Evolutionary conservation across 2,113 vertebrate genomes (phyloP).

Genomic region (Eptatretus burgeri): DNA sequence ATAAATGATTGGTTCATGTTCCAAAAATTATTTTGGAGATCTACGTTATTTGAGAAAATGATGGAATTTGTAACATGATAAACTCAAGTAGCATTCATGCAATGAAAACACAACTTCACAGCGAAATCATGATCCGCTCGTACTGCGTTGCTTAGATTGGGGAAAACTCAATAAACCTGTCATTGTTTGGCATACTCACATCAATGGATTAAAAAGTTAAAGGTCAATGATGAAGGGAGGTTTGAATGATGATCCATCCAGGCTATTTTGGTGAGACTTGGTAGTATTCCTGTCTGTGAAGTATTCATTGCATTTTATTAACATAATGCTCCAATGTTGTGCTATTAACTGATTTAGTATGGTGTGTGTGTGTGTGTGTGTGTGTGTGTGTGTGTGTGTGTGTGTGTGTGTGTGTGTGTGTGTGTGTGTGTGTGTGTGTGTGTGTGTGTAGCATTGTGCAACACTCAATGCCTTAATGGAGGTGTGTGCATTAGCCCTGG

Average conservation of each 20-base stretch:
- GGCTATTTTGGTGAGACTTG: neutral
- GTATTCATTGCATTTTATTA: constrained; percentile 8
- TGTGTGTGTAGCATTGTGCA: constrained; percentile 24
- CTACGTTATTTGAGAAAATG: neutral
- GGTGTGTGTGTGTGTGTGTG: neutral
- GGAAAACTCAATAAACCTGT: too few species aligned
- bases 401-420: neutral
- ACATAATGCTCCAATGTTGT: constrained; percentile 11
- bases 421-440: constrained; percentile 3
- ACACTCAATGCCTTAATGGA: constrained; percentile 35
- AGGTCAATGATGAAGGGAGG: neutral
- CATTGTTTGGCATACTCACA: too few species aligned
- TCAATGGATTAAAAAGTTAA: too few species aligned
- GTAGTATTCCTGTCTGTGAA: neutral
- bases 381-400: neutral
- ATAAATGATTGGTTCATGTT: too few species aligned
- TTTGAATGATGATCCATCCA: neutral
- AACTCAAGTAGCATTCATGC: neutral
- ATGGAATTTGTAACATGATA: neutral
- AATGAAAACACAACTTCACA: neutral
- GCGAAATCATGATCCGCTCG: neutral
- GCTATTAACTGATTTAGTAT: constrained; percentile 9
- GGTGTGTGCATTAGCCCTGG: constrained; percentile 45
- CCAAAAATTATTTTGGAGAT: neutral
- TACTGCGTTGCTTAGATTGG: too few species aligned